Conservation (phyloP, 2,113 vertebrate genomes). For the Paradisaea rubra region DNA sequence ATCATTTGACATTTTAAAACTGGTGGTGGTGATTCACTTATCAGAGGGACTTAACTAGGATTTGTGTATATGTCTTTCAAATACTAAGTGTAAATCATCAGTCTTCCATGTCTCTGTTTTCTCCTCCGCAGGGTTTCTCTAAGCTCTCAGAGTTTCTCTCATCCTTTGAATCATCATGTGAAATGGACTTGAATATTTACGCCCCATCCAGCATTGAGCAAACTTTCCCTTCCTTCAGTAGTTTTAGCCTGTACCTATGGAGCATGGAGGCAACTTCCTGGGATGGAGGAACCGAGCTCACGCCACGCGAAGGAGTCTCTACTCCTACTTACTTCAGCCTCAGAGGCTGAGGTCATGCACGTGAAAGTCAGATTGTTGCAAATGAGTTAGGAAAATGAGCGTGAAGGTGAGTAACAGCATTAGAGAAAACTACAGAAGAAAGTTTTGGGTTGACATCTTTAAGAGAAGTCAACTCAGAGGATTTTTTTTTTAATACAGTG, state of each 20-base stretch:
- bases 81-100: background rate
- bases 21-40: slow-evolving; percentile 10
- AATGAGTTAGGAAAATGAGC: background rate
- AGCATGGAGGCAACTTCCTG: background rate
- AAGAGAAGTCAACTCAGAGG: background rate
- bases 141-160: background rate
- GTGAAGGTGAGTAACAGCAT: background rate
- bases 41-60: slow-evolving; percentile 19
- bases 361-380: background rate
- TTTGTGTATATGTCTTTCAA: slow-evolving; percentile 33
- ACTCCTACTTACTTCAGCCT: background rate
- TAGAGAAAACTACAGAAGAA: background rate
- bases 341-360: background rate
- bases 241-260: background rate
- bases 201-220: background rate
- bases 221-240: background rate
- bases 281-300: background rate
- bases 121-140: background rate
- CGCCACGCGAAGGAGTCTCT: background rate
- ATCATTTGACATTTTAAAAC: slow-evolving; percentile 28
- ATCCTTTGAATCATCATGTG: background rate
- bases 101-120: background rate
- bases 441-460: background rate
- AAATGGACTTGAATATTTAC: background rate
- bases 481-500: background rate